phyloP scores from a whole-genome alignment of 1,140 invertebrate species.

The Tenebrio molitor region DNA sequence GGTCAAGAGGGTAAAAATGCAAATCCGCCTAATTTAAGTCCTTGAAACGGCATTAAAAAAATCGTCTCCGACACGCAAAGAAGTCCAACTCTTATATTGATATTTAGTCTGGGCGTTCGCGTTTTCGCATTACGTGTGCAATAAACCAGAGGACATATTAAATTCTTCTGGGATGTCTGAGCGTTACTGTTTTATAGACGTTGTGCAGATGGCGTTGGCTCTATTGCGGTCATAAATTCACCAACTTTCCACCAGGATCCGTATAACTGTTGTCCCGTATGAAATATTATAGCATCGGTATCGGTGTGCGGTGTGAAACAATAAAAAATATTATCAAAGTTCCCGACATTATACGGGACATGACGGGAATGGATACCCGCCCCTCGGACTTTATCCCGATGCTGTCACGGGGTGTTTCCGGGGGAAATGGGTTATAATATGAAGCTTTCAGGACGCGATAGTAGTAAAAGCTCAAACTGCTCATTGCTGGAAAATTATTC shows the following conservation, averaged over 20 bases:
- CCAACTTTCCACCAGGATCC: conserved; percentile 55
- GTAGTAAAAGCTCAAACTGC: too few species aligned
- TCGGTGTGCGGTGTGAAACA: conserved; percentile 48
- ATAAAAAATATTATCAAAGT: conserved; percentile 58
- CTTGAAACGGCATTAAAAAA: conserved; percentile 35
- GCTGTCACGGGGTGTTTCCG: background rate
- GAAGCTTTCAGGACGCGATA: too few species aligned
- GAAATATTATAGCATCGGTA: conserved; percentile 48
- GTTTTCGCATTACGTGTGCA: conserved; percentile 20
- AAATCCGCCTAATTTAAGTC: conserved; percentile 27
- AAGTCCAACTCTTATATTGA: conserved; percentile 25
- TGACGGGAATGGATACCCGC: conserved; percentile 14
- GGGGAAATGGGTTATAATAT: background rate
- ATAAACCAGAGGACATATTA: conserved; percentile 49
- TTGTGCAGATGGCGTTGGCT: conserved; percentile 52
- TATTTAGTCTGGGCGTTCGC: conserved; percentile 25
- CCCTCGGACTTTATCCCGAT: background rate
- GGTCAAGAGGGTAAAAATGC: conserved; percentile 30
- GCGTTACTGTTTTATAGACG: conserved; percentile 53
- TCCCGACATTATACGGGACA: conserved; percentile 42
- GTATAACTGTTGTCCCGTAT: conserved; percentile 56
- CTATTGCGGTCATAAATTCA: conserved; percentile 59
- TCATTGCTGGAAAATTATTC: too few species aligned
- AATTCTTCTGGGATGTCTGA: conserved; percentile 53
- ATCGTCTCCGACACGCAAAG: conserved; percentile 15